A percentile compares a stretch with the other conserved stretches of the same genome.
Conservation (phyloP, 2,888 invertebrate species). For the Drosophila paranaensis region DNA sequence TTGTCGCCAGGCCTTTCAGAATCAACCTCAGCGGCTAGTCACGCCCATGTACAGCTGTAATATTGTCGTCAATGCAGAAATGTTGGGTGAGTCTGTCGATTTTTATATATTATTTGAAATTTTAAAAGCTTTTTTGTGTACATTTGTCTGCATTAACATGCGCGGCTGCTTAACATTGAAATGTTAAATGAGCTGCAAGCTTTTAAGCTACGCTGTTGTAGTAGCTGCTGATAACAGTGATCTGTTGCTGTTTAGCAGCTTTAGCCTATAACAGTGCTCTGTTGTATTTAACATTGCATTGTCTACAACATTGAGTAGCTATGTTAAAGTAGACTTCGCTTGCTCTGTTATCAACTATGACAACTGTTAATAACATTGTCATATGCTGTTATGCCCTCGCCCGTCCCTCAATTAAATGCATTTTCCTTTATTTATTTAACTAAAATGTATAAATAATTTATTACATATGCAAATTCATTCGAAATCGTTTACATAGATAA, state of each 20-base stretch:
- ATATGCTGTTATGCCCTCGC: constrained; percentile 7
- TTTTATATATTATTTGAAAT: not conserved
- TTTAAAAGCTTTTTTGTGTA: not conserved
- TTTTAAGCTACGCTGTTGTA: not conserved
- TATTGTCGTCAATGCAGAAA: constrained; percentile 94
- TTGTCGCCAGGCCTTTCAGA: constrained; percentile 94
- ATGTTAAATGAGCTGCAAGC: not conserved
- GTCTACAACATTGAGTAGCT: not conserved
- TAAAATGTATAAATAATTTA: constrained; percentile 67
- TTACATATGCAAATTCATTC: constrained; percentile 50
- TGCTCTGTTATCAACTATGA: not conserved
- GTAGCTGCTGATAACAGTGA: not conserved
- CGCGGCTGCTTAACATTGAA: not conserved
- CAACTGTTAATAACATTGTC: no score
- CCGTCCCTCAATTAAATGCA: not conserved
- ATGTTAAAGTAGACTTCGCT: not conserved
- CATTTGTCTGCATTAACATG: not conserved
- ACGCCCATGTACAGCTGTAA: constrained; percentile 96
- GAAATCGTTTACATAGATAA: constrained; percentile 27
- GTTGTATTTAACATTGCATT: not conserved
- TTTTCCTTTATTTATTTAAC: constrained; percentile 57
- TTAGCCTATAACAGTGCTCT: not conserved
- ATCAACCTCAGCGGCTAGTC: constrained; percentile 95
- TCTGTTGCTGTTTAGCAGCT: not conserved
- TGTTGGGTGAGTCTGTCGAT: constrained; percentile 89